Conservation (phyloP, 2,888 invertebrate genomes). For the Acronicta alni region DNA sequence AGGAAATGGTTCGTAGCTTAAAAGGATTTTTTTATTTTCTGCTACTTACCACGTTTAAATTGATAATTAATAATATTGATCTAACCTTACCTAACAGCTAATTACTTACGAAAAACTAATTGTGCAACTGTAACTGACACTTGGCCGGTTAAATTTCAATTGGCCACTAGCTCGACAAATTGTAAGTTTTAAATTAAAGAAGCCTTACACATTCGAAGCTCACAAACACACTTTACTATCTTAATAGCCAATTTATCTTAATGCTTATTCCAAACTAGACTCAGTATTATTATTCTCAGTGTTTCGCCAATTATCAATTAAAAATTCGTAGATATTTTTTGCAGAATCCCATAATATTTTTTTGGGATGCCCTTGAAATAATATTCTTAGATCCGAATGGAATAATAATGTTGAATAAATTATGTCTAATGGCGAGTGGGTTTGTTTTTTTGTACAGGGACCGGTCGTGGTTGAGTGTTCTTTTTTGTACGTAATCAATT, state of each 20-base stretch:
- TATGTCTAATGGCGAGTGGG: conserved; percentile 78
- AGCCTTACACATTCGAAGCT: too few relatives aligned
- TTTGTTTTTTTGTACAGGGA: conserved; percentile 70
- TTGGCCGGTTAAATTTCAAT: too few relatives aligned
- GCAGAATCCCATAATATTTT: conserved; percentile 53
- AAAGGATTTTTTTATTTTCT: too few relatives aligned
- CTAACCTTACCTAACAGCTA: too few relatives aligned
- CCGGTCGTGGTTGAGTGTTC: conserved; percentile 64
- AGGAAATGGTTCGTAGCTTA: too few relatives aligned
- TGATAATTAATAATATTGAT: too few relatives aligned
- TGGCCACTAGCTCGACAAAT: too few relatives aligned
- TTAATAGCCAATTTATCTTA: conserved; percentile 16
- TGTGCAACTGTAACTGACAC: too few relatives aligned
- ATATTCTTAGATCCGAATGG: conserved; percentile 70
- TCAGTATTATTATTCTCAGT: conserved; percentile 55
- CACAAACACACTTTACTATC: neutral
- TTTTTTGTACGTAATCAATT: conserved; percentile 82
- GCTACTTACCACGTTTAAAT: too few relatives aligned
- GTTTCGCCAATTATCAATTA: conserved; percentile 69
- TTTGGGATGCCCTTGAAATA: conserved; percentile 63
- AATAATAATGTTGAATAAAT: conserved; percentile 82
- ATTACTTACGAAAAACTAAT: too few relatives aligned
- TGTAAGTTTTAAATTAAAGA: too few relatives aligned
- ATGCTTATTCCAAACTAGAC: conserved; percentile 37
- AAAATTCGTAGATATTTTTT: conserved; percentile 58